Evolutionary conservation across 2,888 invertebrate genomes (phyloP).

Genomic region (Sycophila texana): DNA sequence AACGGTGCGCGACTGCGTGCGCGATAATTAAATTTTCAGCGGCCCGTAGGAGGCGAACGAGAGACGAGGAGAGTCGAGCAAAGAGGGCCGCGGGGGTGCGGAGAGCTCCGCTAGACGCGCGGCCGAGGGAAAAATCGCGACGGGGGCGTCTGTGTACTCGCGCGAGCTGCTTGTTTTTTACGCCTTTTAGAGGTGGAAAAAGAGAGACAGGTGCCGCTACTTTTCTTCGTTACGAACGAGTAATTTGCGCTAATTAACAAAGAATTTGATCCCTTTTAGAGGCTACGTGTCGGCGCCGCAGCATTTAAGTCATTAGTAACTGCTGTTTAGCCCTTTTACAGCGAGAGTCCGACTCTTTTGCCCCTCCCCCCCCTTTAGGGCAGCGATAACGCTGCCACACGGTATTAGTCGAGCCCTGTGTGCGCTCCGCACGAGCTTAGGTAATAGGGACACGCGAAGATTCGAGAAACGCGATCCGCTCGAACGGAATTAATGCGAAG

Average conservation of each 20-base stretch:
- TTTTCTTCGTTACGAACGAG: slow-evolving; percentile 40
- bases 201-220: not conserved
- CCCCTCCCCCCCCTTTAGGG: not conserved
- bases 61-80: no score
- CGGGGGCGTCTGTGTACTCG: not conserved
- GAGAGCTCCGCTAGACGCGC: slow-evolving; percentile 43
- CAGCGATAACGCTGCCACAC: slow-evolving; percentile 13
- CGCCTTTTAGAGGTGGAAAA: not conserved
- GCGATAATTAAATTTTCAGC: slow-evolving; percentile 70
- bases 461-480: slow-evolving; percentile 19
- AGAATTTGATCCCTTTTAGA: slow-evolving; percentile 31
- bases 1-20: slow-evolving; percentile 38
- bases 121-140: slow-evolving; percentile 14
- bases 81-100: slow-evolving; percentile 5
- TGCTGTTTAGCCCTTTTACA: not conserved
- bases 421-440: not conserved
- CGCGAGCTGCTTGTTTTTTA: not conserved
- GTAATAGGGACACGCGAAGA: not conserved
- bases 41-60: slow-evolving; percentile 57
- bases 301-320: slow-evolving; percentile 20
- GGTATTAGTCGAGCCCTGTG: not conserved
- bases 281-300: not conserved
- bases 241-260: slow-evolving; percentile 48
- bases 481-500: not conserved
- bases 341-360: not conserved